Evolutionary conservation across 2,888 invertebrate genomes (phyloP).

Genomic region (Cartodere bifasciata): DNA sequence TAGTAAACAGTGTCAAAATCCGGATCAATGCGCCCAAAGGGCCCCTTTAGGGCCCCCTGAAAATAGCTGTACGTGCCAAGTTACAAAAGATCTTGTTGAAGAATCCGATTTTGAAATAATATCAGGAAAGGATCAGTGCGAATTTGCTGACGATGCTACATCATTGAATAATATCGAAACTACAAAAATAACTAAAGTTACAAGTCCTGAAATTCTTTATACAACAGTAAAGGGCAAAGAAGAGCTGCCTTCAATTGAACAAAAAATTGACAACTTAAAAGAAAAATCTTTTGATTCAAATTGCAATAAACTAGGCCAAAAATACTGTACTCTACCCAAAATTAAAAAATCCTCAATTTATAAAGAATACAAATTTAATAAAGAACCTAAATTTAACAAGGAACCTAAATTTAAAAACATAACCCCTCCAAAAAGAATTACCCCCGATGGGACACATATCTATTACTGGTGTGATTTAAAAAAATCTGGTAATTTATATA

Average conservation of each 20-base stretch:
- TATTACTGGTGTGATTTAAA: slow-evolving; percentile 82
- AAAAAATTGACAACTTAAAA: slow-evolving; percentile 14
- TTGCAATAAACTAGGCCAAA: slow-evolving; percentile 28
- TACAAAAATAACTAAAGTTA: slow-evolving; percentile 27
- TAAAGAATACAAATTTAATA: slow-evolving; percentile 18
- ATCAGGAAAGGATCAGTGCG: slow-evolving; percentile 33
- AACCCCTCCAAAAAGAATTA: slow-evolving; percentile 60
- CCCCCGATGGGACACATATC: slow-evolving; percentile 72
- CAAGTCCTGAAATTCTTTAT: slow-evolving; percentile 38
- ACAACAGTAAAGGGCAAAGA: slow-evolving; percentile 55
- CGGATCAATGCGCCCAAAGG: slow-evolving; percentile 29
- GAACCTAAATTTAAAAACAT: slow-evolving; percentile 31
- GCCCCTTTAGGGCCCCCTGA: slow-evolving; percentile 32
- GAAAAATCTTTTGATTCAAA: slow-evolving; percentile 28
- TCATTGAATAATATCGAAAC: slow-evolving; percentile 29
- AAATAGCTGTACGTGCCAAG: slow-evolving; percentile 25
- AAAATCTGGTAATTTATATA: slow-evolving; percentile 38
- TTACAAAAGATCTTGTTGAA: slow-evolving; percentile 25
- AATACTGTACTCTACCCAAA: slow-evolving; percentile 42
- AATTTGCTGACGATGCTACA: slow-evolving; percentile 35
- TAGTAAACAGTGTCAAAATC: slow-evolving; percentile 33
- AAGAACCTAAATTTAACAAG: too few species aligned
- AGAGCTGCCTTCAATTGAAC: slow-evolving; percentile 48
- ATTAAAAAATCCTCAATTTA: slow-evolving; percentile 24
- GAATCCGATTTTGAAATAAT: slow-evolving; percentile 42